Base-by-base conservation (phyloP, 2,888 invertebrate genomes). In the Drosophila infuscata region DNA sequence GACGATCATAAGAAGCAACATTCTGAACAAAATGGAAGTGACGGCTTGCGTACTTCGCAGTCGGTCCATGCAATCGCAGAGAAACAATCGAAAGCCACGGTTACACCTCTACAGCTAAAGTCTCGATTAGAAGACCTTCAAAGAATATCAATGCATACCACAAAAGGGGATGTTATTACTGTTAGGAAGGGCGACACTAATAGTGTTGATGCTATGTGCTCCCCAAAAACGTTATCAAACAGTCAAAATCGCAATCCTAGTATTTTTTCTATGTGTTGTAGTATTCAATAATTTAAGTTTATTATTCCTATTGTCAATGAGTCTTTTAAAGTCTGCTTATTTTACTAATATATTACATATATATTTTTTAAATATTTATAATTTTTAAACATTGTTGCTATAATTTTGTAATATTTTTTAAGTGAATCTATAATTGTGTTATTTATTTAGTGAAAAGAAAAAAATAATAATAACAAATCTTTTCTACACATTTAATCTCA, bases 51-150 rank as follows among this genome's bases (percentile, higher is more conserved):
- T 29, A 36, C 60, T 12, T 29, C 58, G 15, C 51, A 48, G 12
- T 43, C 66, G 29, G 46, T 57, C 3, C 65, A 59, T 62, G 7
- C 49, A 1, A 41, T 67, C 8, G 32, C 58, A 38, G 82, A 82
- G 7, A 81, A 78, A 20, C 79, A 85, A 65, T 74, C 76, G 3
- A 87, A 89, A 74, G 92, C 93, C 0, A 94, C 94, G 54, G 95
- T 96, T 0, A 95, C 95, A 0, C 95, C 96, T 0, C 94, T 94
- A 4, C 95, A 95, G 80, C 92, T 96, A 15, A 96, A 95, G 90
- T 94, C 93, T 82, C 93, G 95, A 76, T 89, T 96, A 73, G 95
- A 95, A 90, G 92, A 89, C 61, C 81, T 92, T 29, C 91, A 92
- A 58, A 88, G 90, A 52, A 76, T 85, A 49, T 91, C 91, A 48